Base-by-base conservation (phyloP, 2,888 invertebrate species). In the Hirtodrosophila duncani region DNA sequence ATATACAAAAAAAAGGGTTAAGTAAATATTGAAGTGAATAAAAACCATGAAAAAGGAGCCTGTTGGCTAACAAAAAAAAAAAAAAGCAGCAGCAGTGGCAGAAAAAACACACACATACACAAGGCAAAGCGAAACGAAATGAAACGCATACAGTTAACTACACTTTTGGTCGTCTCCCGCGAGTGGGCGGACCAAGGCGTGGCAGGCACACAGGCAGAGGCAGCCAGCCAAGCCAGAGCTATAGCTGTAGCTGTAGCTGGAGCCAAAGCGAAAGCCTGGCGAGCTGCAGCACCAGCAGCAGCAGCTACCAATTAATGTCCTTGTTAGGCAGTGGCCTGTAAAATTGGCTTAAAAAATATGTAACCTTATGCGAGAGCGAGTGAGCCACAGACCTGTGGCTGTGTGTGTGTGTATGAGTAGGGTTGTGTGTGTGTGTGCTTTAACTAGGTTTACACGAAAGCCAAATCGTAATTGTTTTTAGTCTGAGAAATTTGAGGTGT, bases 251-350 rank as follows among this genome's bases (percentile, higher is more conserved):
- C 42, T n/a, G 21, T 13, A 31, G 39, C 44, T 37, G 37, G 26
- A 46, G 60, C 44, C 30, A 34, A 9, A 34, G 27, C 24, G 31
- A 20, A 16, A 23, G 44, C 27, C 30, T 21, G 48, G 46, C 45
- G 20, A 21, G 48, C 65, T 49, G 42, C 46, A 51, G 67, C 61
- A 42, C 20, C 27, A 49, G 50, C 20, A 37, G 67, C 56, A 50
- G 59, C 75, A 70, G 70, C 70, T 77, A 81, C 83, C 81, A 81
- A 83, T 81, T 81, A 83, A 79, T 83, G 82, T 77, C 82, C 81
- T 83, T 81, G 82, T 81, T 82, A 80, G 81, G 82, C 81, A 74
- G 48, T 81, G 83, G 77, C 83, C 80, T 81, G 83, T 80, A 81
- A 81, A 81, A 81, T 82, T 82, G 70, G 75, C 74, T 72, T 70